Conservation (phyloP, 2,797 vertebrate genomes). For the Tragopan temminckii region DNA sequence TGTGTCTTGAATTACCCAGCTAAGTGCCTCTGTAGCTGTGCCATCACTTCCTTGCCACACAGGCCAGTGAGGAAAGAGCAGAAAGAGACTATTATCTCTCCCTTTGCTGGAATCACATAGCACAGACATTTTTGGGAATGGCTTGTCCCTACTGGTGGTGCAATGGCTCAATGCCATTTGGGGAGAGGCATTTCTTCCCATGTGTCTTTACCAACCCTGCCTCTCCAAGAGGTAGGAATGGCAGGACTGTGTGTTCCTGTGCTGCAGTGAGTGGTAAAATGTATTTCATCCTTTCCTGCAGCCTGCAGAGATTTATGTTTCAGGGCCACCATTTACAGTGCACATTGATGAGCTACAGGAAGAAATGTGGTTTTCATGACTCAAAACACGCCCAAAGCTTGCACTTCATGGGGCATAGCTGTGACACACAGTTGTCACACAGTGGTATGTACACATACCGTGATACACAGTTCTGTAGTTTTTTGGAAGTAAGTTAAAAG, state of each 20-base stretch:
- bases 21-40: neutral
- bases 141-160: neutral
- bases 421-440: neutral
- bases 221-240: neutral
- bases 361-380: neutral
- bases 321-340: neutral
- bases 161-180: neutral
- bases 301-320: neutral
- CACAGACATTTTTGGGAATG: neutral
- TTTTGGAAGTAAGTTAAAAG: neutral
- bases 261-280: neutral
- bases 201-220: neutral
- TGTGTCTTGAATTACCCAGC: neutral
- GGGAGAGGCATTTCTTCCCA: neutral
- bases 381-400: neutral
- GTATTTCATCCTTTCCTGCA: neutral
- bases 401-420: neutral
- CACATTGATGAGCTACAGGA: neutral
- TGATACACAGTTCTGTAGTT: neutral
- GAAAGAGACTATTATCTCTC: accelerated
- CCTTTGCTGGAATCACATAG: neutral
- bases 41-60: neutral
- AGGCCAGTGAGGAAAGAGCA: neutral
- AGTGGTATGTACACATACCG: no score
- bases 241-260: neutral